Evolutionary conservation across 2,113 vertebrate species (phyloP), one percentile per base, ranked within the genome.

Genomic region (Lasiurus borealis): DNA sequence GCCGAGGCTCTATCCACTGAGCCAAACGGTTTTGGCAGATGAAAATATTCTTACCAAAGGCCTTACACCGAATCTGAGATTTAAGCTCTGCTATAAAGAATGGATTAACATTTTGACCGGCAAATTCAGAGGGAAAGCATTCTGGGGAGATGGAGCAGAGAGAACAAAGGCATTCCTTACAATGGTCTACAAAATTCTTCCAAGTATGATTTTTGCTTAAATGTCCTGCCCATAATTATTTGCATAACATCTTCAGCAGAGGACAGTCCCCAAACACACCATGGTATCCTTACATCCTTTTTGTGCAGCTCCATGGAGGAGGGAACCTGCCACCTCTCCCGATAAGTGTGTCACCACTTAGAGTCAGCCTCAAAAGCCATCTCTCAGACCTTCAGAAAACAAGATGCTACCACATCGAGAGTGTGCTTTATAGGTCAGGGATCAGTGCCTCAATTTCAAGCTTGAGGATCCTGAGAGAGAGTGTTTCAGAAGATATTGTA

Each of bases 401-500:
- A 6, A 62, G 71, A 93, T 76, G 64, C 4, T 86, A 1, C 76
- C 66, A 18, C 31, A 4, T 48, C 50, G 40, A 83, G 66, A 21
- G 25, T 23, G 94, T 84, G 71, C 52, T 93, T 57, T 85, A 62
- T 48, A 1, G 10, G 46, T 59, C 40, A 86, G 31, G 31, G 21
- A 96, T 8, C 25, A 90, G 83, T 11, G 75, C 59, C 88, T 83
- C 31, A 27, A 4, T 90, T 82, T 92, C 85, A 96, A 94, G 21
- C 27, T 16, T 88, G 52, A 44, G 71, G 19, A 59, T 29, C 40
- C 92, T 36, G 29, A 59, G 69, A 77, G 46, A 80, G 27, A 78
- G 25, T 80, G 77, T 82, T 88, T n/a, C 52, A 27, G 92, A 92
- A 84, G 71, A 90, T 0, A 8, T 15, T 34, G 52, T 40, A 40